These are phyloP conservation scores for Melanaphis sacchari DNA, from an alignment of 1,140 invertebrate species.

Conservation along the genomic window DNA sequence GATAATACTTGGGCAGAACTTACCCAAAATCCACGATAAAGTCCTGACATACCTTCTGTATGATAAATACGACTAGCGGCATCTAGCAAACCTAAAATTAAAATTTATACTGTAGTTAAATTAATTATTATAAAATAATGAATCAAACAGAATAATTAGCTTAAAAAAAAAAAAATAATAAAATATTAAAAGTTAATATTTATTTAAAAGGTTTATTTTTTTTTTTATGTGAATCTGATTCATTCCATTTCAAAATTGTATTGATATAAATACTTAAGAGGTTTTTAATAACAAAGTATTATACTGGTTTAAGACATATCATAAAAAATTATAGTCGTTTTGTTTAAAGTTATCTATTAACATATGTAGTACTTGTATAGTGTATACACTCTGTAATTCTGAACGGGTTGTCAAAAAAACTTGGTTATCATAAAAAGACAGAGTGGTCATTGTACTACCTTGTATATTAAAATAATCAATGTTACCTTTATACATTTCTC, in stretches of 20 bases:
- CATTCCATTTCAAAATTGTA: not conserved
- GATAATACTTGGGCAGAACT: slow-evolving; percentile 86
- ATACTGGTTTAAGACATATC: not conserved
- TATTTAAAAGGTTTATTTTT: no score
- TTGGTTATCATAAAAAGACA: not conserved
- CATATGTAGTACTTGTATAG: not conserved
- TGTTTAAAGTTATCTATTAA: not conserved
- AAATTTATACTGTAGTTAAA: not conserved
- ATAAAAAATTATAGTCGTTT: not conserved
- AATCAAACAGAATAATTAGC: no score
- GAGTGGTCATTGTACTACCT: not conserved
- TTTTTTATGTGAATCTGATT: not conserved
- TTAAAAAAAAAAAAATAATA: not conserved
- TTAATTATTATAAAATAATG: not conserved
- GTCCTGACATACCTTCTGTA: slow-evolving; percentile 84
- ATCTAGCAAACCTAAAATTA: slow-evolving; percentile 79
- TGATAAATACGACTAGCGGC: slow-evolving; percentile 88
- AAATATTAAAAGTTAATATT: no score
- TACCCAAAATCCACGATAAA: slow-evolving; percentile 96
- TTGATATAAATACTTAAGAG: not conserved
- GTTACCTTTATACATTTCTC: slow-evolving; percentile 80
- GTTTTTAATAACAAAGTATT: not conserved
- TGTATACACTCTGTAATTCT: not conserved
- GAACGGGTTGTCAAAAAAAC: not conserved
- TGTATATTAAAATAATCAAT: slow-evolving; percentile 4